Percentiles rank a stretch among this genome's conserved stretches.
Evolutionary conservation across 1,140 invertebrate genomes (phyloP).

Genomic region (Pogonomyrmex californicus): DNA sequence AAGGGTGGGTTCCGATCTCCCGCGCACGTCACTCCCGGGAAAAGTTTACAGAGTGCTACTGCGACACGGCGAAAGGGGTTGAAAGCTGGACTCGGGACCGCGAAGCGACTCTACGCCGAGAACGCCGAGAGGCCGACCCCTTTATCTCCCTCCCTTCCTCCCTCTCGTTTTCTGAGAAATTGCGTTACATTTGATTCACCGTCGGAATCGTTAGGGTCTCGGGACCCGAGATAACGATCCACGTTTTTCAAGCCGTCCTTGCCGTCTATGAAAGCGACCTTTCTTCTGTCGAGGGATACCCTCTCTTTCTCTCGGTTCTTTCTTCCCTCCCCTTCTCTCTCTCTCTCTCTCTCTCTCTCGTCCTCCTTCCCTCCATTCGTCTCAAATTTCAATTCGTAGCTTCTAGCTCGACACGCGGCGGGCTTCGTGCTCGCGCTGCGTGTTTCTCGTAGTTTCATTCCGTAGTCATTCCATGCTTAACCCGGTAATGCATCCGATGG

Average conservation of each 20-base stretch:
- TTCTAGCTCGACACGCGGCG: constrained; percentile 6
- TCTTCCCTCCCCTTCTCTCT: neutral
- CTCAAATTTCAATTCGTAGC: constrained; percentile 67
- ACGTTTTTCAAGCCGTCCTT: constrained; percentile 57
- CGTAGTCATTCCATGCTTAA: constrained; percentile 25
- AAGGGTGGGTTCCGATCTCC: constrained; percentile 5
- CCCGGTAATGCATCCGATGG: constrained; percentile 40
- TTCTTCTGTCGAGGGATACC: constrained; percentile 12
- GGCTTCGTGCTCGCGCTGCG: constrained; percentile 30
- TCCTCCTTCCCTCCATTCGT: constrained; percentile 38
- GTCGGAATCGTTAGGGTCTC: constrained; percentile 66
- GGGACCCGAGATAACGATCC: constrained; percentile 50
- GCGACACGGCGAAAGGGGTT: constrained; percentile 55
- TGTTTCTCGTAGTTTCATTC: constrained; percentile 6
- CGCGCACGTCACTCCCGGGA: constrained; percentile 27
- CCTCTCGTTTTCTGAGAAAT: constrained; percentile 60
- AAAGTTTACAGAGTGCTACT: constrained; percentile 56
- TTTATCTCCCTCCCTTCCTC: constrained; percentile 21
- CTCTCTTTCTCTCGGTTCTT: neutral
- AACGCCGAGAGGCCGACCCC: neutral
- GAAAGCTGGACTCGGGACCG: constrained; percentile 47
- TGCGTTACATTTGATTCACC: constrained; percentile 77
- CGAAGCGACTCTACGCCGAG: neutral
- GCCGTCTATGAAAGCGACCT: constrained; percentile 41
- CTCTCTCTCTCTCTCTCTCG: constrained; percentile 3